Percentiles rank a stretch among this genome's conserved stretches.
These are phyloP conservation scores for Amazona vittata DNA, from an alignment of 2,113 vertebrate genomes.

Conservation along the genomic window DNA sequence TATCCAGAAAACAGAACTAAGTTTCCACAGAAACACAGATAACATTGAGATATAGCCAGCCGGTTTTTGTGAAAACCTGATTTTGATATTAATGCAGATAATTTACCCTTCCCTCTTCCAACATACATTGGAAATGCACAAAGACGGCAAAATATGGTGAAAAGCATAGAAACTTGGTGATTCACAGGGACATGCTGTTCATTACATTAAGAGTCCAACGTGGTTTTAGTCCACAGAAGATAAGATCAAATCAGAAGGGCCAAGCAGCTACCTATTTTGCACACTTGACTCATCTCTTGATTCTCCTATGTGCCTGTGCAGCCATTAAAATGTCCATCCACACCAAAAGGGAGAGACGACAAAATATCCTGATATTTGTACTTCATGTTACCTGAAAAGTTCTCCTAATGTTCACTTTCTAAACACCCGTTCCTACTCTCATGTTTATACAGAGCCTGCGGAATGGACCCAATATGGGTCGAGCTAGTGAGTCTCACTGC, in stretches of 20 bases:
- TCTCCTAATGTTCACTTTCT: not conserved
- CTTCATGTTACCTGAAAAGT: not conserved
- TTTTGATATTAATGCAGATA: not conserved
- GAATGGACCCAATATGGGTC: not conserved
- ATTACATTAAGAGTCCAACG: not conserved
- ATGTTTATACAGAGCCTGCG: not conserved
- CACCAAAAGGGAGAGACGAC: not conserved
- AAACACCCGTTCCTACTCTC: not conserved
- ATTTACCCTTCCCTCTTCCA: not conserved
- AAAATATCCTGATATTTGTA: not conserved
- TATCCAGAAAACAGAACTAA: not conserved
- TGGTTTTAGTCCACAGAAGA: not conserved
- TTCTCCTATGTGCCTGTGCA: not conserved
- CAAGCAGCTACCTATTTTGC: not conserved
- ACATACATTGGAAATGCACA: not conserved
- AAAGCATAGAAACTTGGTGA: not conserved
- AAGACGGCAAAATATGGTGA: not conserved
- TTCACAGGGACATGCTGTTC: not conserved
- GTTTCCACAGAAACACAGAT: not conserved
- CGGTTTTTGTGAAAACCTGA: not conserved
- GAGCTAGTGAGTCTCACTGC: not conserved
- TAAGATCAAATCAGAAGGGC: not conserved
- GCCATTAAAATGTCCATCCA: not conserved
- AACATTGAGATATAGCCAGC: accelerated
- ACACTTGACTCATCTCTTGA: not conserved